These are phyloP conservation scores for Acrocephalus kingi DNA, from an alignment of 2,113 vertebrate species.

Conservation along the genomic window DNA sequence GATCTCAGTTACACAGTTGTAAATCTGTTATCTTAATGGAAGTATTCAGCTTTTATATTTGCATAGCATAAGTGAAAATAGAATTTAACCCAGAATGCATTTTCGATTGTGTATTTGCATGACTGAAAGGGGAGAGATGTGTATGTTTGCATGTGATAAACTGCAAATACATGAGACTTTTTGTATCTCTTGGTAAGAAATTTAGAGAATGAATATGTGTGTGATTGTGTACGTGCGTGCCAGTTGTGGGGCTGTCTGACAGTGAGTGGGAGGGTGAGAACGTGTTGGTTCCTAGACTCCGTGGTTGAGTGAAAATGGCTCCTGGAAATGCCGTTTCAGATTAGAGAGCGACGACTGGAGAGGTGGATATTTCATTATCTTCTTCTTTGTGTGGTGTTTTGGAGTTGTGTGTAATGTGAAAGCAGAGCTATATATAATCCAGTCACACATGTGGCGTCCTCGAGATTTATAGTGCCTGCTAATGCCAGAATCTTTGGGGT, in stretches of 20 bases:
- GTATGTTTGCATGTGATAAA: conserved; percentile 37
- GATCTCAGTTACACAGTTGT: conserved; percentile 63
- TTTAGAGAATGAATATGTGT: not conserved
- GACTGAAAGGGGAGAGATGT: not conserved
- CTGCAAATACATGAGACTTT: conserved; percentile 39
- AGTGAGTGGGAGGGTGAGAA: conserved; percentile 59
- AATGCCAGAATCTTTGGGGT: conserved; percentile 57
- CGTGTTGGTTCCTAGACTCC: conserved; percentile 45
- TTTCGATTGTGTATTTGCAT: conserved; percentile 5
- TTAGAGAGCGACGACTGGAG: conserved; percentile 29
- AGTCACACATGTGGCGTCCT: conserved; percentile 68
- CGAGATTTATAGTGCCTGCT: conserved; percentile 65
- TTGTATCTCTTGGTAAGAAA: conserved; percentile 12
- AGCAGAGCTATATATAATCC: conserved; percentile 77
- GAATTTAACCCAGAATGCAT: conserved; percentile 26
- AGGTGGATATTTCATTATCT: conserved; percentile 74
- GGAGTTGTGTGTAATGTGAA: conserved; percentile 64
- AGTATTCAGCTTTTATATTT: conserved; percentile 55
- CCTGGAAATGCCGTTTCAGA: conserved; percentile 69
- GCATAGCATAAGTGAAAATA: conserved; percentile 63
- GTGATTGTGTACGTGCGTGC: conserved; percentile 3
- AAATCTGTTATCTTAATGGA: conserved; percentile 68
- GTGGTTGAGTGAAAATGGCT: conserved; percentile 55
- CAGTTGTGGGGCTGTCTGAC: conserved; percentile 55
- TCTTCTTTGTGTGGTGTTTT: conserved; percentile 75